Evolutionary conservation across 2,113 vertebrate species (phyloP).

Genomic region (Thinocorus orbignyianus): DNA sequence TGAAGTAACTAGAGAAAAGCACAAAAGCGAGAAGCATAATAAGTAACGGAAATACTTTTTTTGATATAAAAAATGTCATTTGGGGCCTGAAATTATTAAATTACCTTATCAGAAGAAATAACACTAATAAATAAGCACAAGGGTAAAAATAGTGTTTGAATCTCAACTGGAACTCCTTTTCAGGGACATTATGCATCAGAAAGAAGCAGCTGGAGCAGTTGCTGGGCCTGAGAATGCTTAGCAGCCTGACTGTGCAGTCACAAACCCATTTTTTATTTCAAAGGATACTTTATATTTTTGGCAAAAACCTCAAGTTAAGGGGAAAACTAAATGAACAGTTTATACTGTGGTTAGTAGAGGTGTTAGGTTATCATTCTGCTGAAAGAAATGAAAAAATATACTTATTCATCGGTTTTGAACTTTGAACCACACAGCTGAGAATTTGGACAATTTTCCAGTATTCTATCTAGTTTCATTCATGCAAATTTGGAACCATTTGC

Average conservation of each 20-base stretch:
- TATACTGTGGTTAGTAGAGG: background rate
- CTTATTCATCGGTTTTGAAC: background rate
- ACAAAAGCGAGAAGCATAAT: background rate
- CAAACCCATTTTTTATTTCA: background rate
- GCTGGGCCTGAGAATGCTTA: background rate
- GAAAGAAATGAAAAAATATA: background rate
- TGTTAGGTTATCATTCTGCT: background rate
- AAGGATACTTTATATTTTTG: background rate
- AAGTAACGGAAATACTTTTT: background rate
- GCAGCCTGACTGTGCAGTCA: background rate
- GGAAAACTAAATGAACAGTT: background rate
- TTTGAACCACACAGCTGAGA: background rate
- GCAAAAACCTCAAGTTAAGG: background rate
- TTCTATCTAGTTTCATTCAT: conserved; percentile 23
- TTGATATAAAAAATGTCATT: background rate
- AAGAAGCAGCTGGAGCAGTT: background rate
- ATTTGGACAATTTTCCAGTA: background rate
- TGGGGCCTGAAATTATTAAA: background rate
- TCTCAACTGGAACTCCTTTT: background rate
- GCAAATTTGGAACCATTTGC: conserved; percentile 22
- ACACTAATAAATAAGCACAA: background rate
- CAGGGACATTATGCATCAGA: background rate
- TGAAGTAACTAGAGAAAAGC: background rate
- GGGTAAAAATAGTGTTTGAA: background rate
- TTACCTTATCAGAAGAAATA: background rate